A percentile compares a stretch with the other conserved stretches of the same genome.
These are phyloP conservation scores for Bergia sp. DNA, from an alignment of 92 coral and sea anemone species.

Conservation along the genomic window DNA sequence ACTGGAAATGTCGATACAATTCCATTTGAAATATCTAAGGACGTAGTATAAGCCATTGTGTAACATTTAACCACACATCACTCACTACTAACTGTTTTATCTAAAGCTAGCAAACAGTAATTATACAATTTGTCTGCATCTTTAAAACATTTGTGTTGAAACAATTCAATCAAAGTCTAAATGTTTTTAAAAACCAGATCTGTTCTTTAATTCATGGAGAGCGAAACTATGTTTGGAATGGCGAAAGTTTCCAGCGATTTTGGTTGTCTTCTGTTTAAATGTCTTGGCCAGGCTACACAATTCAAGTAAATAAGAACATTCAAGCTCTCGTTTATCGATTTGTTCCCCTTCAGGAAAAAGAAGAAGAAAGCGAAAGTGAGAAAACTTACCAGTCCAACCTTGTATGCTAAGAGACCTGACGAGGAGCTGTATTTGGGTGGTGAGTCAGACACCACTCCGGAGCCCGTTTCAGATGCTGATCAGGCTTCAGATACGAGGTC, in stretches of 20 bases:
- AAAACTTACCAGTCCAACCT: not conserved
- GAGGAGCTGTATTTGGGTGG: constrained; percentile 60
- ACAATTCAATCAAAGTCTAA: no score
- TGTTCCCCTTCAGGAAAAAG: constrained; percentile 10
- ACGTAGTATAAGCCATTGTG: not conserved
- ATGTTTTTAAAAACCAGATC: not conserved
- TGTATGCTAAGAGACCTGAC: constrained; percentile 31
- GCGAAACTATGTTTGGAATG: not conserved
- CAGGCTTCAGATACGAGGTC: constrained; percentile 58
- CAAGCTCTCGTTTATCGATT: not conserved
- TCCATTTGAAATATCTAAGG: not conserved
- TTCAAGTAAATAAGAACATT: no score
- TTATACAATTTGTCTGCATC: not conserved
- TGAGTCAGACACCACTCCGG: constrained; percentile 76
- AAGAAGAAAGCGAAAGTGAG: constrained; percentile 8
- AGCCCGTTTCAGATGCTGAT: constrained; percentile 78
- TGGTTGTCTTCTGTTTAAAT: not conserved
- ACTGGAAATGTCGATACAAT: not conserved
- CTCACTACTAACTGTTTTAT: not conserved
- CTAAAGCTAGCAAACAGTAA: constrained; percentile 40
- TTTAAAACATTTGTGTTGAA: not conserved
- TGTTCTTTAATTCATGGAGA: not conserved
- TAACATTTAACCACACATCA: not conserved
- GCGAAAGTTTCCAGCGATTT: not conserved
- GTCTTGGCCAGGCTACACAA: no score